Evolutionary conservation across 1,140 invertebrate species (phyloP), one percentile per base, ranked within the genome.

Genomic region (Mya arenaria): DNA sequence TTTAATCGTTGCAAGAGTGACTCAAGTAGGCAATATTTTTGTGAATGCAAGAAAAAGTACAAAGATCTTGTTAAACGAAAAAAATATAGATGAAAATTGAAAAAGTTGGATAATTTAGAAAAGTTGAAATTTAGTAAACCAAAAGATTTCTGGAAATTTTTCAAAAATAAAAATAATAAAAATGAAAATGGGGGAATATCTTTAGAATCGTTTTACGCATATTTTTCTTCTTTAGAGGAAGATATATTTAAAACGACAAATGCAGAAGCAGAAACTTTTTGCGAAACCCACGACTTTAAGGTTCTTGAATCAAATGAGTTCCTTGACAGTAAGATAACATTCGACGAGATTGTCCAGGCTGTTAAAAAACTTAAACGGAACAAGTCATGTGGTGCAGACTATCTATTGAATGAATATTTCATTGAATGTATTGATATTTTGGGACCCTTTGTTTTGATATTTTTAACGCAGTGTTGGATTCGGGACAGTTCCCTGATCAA

Each of bases 381-480:
- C 30, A 56, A 30, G 34, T 52, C 69, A 13, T 55, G 30, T 55
- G 69, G 13, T 30, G 19, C 25, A 10, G 69, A 55, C 34, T 8
- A 25, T 32, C 34, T 72, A 28, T 36, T 72, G 13, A 72, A 72
- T 55, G 69, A 72, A 72, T 72, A 72, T 34, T 72, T 72, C 56
- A 72, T 72, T 15, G 48, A 72, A 72, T 28, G 23, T 48, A 58
- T 55, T 32, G 69, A 72, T 37, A 72, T 72, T 32, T 58, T 56
- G 37, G 4, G 44, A 19, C 32, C 30, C 32, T 34, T 72, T 32
- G 52, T 52, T 17, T 10, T 23, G 69, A 34, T 72, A 72, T 72
- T 6, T 72, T 72, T 56, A 72, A 56, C 34, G 25, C 8, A 34
- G 56, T 72, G 15, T 55, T 72, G n/a, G 25, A 56, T 56, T 25